Conservation (phyloP, 2,888 invertebrate species). For the Myopa testacea region DNA sequence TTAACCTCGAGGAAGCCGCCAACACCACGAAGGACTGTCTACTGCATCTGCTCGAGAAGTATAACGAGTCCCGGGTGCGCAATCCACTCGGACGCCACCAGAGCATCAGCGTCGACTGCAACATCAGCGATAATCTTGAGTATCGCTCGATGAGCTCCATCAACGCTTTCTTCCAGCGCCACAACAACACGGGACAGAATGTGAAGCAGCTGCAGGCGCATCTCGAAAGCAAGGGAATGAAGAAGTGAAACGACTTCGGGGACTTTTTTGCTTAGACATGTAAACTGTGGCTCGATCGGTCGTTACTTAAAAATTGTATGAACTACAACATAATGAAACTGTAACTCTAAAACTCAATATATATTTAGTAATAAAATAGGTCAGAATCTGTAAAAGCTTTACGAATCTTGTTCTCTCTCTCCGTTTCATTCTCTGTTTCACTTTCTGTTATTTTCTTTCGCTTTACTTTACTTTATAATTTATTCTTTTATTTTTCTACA, state of each 20-base stretch:
- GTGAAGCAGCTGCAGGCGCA: slow-evolving; percentile 65
- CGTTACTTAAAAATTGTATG: no score
- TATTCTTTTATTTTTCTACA: neutral
- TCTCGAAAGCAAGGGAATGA: slow-evolving; percentile 60
- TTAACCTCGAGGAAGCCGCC: slow-evolving; percentile 71
- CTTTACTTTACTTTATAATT: neutral
- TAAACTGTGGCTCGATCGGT: no score
- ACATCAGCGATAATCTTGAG: slow-evolving; percentile 78
- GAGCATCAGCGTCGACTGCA: slow-evolving; percentile 82
- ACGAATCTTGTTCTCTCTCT: neutral
- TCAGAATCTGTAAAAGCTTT: neutral
- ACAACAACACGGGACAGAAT: slow-evolving; percentile 67
- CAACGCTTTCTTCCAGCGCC: slow-evolving; percentile 82
- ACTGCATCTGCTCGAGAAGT: slow-evolving; percentile 80
- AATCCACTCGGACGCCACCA: slow-evolving; percentile 73
- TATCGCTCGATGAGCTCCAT: slow-evolving; percentile 84
- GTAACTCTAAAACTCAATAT: neutral
- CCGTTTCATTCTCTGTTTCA: neutral
- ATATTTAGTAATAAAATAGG: neutral
- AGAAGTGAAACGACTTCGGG: neutral
- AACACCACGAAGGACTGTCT: slow-evolving; percentile 82
- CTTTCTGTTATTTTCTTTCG: neutral
- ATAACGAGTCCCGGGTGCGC: slow-evolving; percentile 72
- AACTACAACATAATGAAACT: neutral
- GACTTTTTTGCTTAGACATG: no score